Percentiles rank a stretch among this genome's conserved stretches.
phyloP scores from a whole-genome alignment of 2,888 invertebrate species.

The Chydorus sphaericus region DNA sequence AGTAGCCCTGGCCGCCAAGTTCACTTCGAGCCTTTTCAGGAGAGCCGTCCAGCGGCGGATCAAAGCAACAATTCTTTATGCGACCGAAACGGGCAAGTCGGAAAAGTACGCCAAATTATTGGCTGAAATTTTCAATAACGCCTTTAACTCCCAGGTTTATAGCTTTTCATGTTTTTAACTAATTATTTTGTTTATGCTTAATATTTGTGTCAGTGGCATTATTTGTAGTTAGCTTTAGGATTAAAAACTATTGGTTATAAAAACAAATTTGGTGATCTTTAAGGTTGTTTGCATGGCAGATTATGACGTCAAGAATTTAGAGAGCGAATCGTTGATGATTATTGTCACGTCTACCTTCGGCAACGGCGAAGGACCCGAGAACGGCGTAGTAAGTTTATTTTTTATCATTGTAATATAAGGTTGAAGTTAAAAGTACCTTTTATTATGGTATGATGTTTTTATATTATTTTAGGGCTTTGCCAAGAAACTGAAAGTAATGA shows the following conservation, averaged over 20 bases:
- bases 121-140: conserved; percentile 80
- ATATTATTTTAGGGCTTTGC: too few species aligned
- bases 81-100: conserved; percentile 91
- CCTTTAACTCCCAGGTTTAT: conserved; percentile 79
- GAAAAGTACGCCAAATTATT: conserved; percentile 85
- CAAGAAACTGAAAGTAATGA: too few species aligned
- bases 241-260: too few species aligned
- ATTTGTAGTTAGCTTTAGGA: too few species aligned
- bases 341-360: conserved; percentile 95
- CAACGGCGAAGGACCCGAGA: conserved; percentile 93
- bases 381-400: conserved; percentile 73
- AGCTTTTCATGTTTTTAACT: too few species aligned
- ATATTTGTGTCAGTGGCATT: too few species aligned
- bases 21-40: conserved; percentile 89
- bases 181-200: too few species aligned
- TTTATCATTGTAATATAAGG: too few species aligned
- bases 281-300: conserved; percentile 86
- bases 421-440: too few species aligned
- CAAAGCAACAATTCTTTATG: conserved; percentile 88
- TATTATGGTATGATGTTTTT: too few species aligned
- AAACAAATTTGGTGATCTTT: too few species aligned
- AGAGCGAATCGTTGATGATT: conserved; percentile 79
- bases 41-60: conserved; percentile 81
- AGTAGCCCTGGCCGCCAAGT: conserved; percentile 89
- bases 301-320: conserved; percentile 83